phyloP scores from a whole-genome alignment of 2,888 invertebrate genomes.

The Drosophila prostipennis region DNA sequence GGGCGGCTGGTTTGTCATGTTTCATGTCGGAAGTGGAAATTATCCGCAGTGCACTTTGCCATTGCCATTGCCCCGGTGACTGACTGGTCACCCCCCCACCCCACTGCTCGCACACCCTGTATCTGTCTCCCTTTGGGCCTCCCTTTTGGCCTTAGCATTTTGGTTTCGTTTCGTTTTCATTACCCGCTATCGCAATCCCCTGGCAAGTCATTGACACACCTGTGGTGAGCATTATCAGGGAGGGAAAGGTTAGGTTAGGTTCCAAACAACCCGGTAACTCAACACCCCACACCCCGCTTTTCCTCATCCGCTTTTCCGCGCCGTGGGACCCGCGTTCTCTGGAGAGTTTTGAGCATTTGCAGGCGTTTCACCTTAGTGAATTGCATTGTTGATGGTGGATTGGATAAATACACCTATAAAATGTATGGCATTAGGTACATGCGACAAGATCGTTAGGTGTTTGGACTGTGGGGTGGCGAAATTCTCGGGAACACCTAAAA shows the following conservation, averaged over 20 bases:
- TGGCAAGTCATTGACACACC: constrained; percentile 76
- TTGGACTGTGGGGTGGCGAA: not conserved
- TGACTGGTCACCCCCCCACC: constrained; percentile 40
- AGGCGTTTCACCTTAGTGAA: constrained; percentile 25
- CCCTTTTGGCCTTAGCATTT: constrained; percentile 48
- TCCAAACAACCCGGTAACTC: constrained; percentile 4
- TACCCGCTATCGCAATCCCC: constrained; percentile 62
- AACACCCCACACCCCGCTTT: not conserved
- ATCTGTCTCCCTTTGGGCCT: constrained; percentile 23
- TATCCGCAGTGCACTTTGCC: constrained; percentile 64
- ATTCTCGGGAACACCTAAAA: not conserved
- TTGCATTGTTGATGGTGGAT: constrained; percentile 29
- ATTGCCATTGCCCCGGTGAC: constrained; percentile 68
- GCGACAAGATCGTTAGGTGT: constrained; percentile 15
- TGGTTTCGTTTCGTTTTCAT: constrained; percentile 75
- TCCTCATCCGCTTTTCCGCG: not conserved
- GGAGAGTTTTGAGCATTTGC: constrained; percentile 31
- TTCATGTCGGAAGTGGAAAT: constrained; percentile 77
- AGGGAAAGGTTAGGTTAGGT: constrained; percentile 22
- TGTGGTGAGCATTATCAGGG: constrained; percentile 52
- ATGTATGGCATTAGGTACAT: constrained; percentile 1
- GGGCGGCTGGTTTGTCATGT: constrained; percentile 60
- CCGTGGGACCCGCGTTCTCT: constrained; percentile 10
- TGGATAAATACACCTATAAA: constrained; percentile 7
- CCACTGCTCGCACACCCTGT: not conserved